Percentiles rank a stretch among this genome's conserved stretches.
Conservation (phyloP, 2,113 vertebrate species). For the Paraplagusia blochii region DNA sequence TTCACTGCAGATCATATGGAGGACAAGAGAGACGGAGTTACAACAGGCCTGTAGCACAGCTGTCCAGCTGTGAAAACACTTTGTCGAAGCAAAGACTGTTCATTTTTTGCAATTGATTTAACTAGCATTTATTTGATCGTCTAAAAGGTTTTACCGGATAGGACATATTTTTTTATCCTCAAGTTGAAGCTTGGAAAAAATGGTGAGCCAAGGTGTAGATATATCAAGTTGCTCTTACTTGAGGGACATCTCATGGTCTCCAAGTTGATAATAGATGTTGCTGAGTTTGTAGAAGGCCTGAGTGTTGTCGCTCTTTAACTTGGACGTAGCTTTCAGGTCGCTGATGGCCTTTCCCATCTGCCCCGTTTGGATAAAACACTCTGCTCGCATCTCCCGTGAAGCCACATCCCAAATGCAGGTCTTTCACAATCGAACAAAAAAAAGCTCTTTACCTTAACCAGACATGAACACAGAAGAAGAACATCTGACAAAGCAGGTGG, state of each 20-base stretch:
- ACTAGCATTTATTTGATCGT: too few relatives aligned
- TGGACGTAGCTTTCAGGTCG: conserved; percentile 93
- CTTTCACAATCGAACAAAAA: conserved; percentile 68
- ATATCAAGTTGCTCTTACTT: conserved; percentile 74
- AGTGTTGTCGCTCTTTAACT: conserved; percentile 94
- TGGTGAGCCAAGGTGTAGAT: too few relatives aligned
- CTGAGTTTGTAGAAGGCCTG: conserved; percentile 95
- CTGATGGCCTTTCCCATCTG: conserved; percentile 92
- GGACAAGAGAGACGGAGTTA: not conserved
- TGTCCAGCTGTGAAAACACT: not conserved
- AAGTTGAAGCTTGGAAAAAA: not conserved
- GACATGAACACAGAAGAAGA: too few relatives aligned
- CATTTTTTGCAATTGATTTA: too few relatives aligned
- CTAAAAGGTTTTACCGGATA: too few relatives aligned
- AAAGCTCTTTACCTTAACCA: too few relatives aligned
- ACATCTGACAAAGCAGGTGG: not conserved
- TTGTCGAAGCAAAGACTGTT: too few relatives aligned
- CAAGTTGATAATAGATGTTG: conserved; percentile 91
- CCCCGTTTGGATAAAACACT: conserved; percentile 90
- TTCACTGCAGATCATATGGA: conserved; percentile 77
- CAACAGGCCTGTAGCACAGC: not conserved
- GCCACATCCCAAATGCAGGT: conserved; percentile 92
- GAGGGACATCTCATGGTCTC: conserved; percentile 94
- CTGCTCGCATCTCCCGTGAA: conserved; percentile 90
- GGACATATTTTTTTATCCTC: too few relatives aligned